phyloP scores from a whole-genome alignment of 92 coral and sea anemone species.

The Porites rus region DNA sequence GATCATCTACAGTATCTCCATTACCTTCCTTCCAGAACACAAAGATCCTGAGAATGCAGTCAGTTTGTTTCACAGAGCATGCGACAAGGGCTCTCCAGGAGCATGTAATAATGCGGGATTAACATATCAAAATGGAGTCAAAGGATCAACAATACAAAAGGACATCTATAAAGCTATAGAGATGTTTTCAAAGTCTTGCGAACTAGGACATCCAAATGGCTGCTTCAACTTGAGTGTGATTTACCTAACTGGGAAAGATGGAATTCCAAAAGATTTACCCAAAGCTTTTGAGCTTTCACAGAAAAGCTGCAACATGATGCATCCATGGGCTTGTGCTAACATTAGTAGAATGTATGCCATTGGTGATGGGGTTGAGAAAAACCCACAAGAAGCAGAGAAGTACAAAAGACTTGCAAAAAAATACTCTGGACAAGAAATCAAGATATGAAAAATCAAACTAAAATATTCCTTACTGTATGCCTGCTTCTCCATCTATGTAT shows the following conservation, averaged over 20 bases:
- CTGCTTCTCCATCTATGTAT: too few species aligned
- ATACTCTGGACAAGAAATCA: constrained; percentile 67
- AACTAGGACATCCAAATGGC: constrained; percentile 83
- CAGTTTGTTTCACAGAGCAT: constrained; percentile 83
- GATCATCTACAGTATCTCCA: too few species aligned
- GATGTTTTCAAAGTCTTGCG: constrained; percentile 80
- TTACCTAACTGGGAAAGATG: constrained; percentile 88
- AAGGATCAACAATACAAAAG: constrained; percentile 69
- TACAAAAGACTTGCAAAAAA: constrained; percentile 89
- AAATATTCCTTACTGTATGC: too few species aligned
- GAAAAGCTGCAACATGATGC: constrained; percentile 91
- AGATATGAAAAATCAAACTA: neutral
- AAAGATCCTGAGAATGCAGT: constrained; percentile 93
- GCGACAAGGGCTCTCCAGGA: constrained; percentile 78
- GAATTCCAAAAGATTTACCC: constrained; percentile 85
- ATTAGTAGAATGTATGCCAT: constrained; percentile 90
- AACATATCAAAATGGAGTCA: constrained; percentile 93
- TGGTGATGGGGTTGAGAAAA: constrained; percentile 93
- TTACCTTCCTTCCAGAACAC: constrained; percentile 53
- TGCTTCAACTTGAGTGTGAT: constrained; percentile 95
- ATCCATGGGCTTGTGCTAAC: constrained; percentile 98
- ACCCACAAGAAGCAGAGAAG: constrained; percentile 75
- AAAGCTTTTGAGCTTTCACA: constrained; percentile 90
- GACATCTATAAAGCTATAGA: constrained; percentile 90
- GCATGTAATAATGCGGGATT: constrained; percentile 99